These are phyloP conservation scores for Caenorhabditis afra DNA, from an alignment of 2,888 invertebrate genomes.

Conservation along the genomic window DNA sequence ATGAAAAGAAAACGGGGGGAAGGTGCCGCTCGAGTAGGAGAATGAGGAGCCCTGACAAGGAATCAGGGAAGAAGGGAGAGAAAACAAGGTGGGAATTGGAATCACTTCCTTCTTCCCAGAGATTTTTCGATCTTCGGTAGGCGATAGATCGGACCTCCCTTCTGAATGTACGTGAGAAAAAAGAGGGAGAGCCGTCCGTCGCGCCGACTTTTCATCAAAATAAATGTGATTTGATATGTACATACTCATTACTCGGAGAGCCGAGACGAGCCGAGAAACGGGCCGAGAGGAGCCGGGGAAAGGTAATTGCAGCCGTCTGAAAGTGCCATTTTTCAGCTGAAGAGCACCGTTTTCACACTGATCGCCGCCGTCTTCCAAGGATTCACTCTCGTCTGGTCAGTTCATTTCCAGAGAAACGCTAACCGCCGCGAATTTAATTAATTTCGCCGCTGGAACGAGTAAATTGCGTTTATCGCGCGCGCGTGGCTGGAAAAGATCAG, in stretches of 20 bases:
- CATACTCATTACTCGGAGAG: slow-evolving; percentile 35
- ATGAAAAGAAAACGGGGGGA: no score
- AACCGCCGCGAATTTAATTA: slow-evolving; percentile 29
- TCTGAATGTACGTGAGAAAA: slow-evolving; percentile 46
- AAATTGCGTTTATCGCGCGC: slow-evolving; percentile 54
- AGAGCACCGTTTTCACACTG: slow-evolving; percentile 75
- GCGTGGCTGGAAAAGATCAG: slow-evolving; percentile 30
- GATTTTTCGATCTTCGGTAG: slow-evolving; percentile 4
- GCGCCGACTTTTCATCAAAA: slow-evolving; percentile 47
- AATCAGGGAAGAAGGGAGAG: no score
- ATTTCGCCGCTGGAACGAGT: slow-evolving; percentile 44
- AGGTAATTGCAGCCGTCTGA: slow-evolving; percentile 5
- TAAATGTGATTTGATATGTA: slow-evolving; percentile 53
- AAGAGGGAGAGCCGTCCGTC: slow-evolving; percentile 20
- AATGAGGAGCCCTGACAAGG: no score
- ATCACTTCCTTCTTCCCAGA: neutral
- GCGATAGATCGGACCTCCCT: slow-evolving; percentile 1
- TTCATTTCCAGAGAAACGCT: slow-evolving; percentile 29
- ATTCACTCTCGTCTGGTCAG: slow-evolving; percentile 75
- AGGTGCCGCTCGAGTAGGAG: no score
- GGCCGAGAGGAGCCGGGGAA: neutral
- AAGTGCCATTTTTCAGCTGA: slow-evolving; percentile 69
- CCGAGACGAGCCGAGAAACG: neutral
- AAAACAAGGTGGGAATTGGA: no score
- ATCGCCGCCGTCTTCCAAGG: slow-evolving; percentile 73